Conservation (phyloP, 2,888 invertebrate species). For the Crioceris asparagi region DNA sequence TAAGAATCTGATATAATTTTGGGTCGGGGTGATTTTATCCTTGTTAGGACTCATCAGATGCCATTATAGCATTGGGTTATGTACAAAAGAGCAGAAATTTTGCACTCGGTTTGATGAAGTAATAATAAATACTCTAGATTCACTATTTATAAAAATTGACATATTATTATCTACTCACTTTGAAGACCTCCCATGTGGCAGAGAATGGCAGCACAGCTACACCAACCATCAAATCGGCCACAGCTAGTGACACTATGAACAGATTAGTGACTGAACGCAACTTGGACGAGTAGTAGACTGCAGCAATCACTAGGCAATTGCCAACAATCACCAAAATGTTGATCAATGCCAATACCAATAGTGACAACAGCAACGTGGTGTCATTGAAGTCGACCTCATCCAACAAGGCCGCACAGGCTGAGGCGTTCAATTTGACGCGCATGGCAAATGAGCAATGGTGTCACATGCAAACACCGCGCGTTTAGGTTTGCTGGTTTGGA, state of each 20-base stretch:
- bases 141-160: too few species aligned
- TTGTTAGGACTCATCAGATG: too few species aligned
- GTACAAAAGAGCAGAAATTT: too few species aligned
- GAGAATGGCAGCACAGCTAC: conserved; percentile 92
- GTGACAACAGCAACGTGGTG: conserved; percentile 62
- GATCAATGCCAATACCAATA: conserved; percentile 70
- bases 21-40: too few species aligned
- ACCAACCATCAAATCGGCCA: conserved; percentile 93
- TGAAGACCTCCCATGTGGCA: conserved; percentile 86
- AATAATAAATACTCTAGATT: too few species aligned
- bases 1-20: too few species aligned
- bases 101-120: too few species aligned
- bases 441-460: conserved; percentile 50
- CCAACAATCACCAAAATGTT: conserved; percentile 83
- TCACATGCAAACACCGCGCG: too few species aligned
- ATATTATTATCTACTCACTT: conserved; percentile 44
- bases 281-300: conserved; percentile 84
- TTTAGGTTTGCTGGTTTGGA: too few species aligned
- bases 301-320: conserved; percentile 86
- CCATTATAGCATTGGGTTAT: too few species aligned
- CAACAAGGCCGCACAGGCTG: conserved; percentile 70
- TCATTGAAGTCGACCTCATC: conserved; percentile 76
- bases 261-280: conserved; percentile 91
- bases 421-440: conserved; percentile 67
- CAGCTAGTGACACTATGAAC: conserved; percentile 93